Evolutionary conservation across 2,888 invertebrate species (phyloP).

Genomic region (Panorpa germanica): DNA sequence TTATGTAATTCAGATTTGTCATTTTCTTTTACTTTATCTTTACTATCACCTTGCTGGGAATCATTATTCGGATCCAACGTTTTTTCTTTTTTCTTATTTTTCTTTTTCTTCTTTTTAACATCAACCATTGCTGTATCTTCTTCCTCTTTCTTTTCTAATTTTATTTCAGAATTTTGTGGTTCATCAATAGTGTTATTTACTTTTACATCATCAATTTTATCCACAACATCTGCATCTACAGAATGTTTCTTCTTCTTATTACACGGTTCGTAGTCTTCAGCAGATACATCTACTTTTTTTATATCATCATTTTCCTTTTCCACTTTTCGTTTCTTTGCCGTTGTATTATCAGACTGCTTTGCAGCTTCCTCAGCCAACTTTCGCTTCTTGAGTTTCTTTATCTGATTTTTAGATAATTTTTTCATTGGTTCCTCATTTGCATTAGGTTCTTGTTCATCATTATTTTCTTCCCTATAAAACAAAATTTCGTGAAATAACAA

Average conservation of each 20-base stretch:
- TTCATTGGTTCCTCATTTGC: slow-evolving; percentile 10
- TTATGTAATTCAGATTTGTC: slow-evolving; percentile 11
- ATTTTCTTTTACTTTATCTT: slow-evolving; percentile 12
- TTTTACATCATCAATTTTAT: slow-evolving; percentile 9
- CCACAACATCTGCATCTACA: slow-evolving; percentile 14
- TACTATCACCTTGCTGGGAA: slow-evolving; percentile 9
- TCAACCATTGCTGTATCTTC: slow-evolving; percentile 10
- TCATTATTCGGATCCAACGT: slow-evolving; percentile 10
- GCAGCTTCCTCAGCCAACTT: too few relatives aligned
- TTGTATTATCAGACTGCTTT: too few relatives aligned
- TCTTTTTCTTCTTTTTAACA: slow-evolving; percentile 11
- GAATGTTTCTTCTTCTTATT: slow-evolving; percentile 11
- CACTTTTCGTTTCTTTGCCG: too few relatives aligned
- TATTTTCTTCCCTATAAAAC: slow-evolving; percentile 4
- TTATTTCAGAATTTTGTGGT: slow-evolving; percentile 9
- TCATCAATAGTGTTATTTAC: slow-evolving; percentile 9
- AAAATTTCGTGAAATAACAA: slow-evolving; percentile 6
- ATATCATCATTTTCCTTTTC: slow-evolving; percentile 12
- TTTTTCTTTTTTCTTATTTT: slow-evolving; percentile 17
- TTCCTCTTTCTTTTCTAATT: slow-evolving; percentile 9
- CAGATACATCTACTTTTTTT: slow-evolving; percentile 9
- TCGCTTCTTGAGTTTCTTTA: background rate
- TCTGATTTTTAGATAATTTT: background rate
- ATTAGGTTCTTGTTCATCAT: slow-evolving; percentile 8
- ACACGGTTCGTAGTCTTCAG: slow-evolving; percentile 9